phyloP scores from a whole-genome alignment of 2,113 vertebrate genomes.

The Lophochroa leadbeateri region DNA sequence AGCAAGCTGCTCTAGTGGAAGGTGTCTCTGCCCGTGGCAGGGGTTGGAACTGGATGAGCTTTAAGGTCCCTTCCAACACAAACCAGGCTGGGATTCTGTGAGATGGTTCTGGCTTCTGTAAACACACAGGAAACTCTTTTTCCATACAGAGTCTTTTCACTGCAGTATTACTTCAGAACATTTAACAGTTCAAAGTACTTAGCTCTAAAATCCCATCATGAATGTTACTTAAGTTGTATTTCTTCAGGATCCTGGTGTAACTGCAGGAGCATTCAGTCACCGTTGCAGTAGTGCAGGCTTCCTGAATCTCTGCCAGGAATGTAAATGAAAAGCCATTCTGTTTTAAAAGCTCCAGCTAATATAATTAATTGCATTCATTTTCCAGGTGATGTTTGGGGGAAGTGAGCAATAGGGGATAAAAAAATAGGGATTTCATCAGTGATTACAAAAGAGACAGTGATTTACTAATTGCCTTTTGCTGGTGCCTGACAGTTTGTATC shows the following conservation, averaged over 20 bases:
- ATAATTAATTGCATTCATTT: slow-evolving; percentile 63
- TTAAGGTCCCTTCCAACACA: background rate
- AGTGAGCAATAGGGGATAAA: slow-evolving; percentile 10
- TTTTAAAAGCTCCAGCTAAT: slow-evolving; percentile 49
- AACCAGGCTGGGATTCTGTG: background rate
- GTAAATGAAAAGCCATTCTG: slow-evolving; percentile 31
- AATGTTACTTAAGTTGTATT: background rate
- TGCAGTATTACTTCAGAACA: background rate
- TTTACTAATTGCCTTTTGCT: slow-evolving; percentile 63
- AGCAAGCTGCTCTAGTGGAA: background rate
- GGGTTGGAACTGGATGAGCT: background rate
- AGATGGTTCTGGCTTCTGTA: background rate
- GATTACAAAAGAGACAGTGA: slow-evolving; percentile 50
- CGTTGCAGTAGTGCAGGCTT: background rate
- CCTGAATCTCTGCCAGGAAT: slow-evolving; percentile 41
- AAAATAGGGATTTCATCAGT: slow-evolving; percentile 38
- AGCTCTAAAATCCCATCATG: background rate
- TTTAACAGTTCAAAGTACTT: background rate
- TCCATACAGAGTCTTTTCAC: background rate
- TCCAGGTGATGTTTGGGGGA: slow-evolving; percentile 56
- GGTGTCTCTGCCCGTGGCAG: background rate
- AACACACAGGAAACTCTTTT: background rate
- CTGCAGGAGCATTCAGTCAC: background rate
- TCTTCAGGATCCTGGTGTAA: background rate
- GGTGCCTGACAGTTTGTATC: slow-evolving; percentile 25